Base-by-base conservation (phyloP, 2,888 invertebrate genomes). In the Meandrusa payeni region DNA sequence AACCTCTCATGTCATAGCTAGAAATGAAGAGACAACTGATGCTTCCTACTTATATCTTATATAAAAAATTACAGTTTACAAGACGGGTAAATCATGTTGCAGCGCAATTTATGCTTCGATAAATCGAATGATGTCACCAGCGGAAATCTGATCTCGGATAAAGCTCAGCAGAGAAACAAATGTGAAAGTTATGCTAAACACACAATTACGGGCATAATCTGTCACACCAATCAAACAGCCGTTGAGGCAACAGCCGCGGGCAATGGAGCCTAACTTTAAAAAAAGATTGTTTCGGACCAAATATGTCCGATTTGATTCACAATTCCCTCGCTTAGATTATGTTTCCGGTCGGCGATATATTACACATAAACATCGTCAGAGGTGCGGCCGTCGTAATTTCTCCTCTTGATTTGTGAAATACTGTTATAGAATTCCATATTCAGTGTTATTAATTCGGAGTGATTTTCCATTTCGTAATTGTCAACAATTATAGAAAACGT, bases 301-400 rank as follows among this genome's bases (percentile, higher is more conserved):
- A 38, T 44, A 19, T 13, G 32, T 44, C 32, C 24, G 20, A 20
- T 20, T 19, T 17, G 34, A 39, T 45, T 40, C 45, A 45, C 41
- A 24, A 27, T 11, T 33, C 31, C 13, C 27, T 41, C 2, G 23
- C 23, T 12, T 17, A 32, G 20, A 7, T 22, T 20, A 29, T 19
- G 39, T 47, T 48, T 45, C 44, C 48, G 44, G 44, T 39, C 38
- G 3, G 20, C 27, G 10, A 36, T 11, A 23, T 38, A 5, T 22
- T 6, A 23, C 3, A 31, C 9, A 20, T 22, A 27, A 41, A 34
- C 19, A 31, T 13, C 32, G 9, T 22, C 7, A 24, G 19, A 34
- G 44, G 33, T 38, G 44, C 33, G 44, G 38, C 33, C 10, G 15
- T 34, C 23, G 23, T 15, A 20, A 22, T 27, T 44, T 44, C 44